Base-by-base conservation (phyloP, 1,140 invertebrate genomes). In the Mercenaria mercenaria region DNA sequence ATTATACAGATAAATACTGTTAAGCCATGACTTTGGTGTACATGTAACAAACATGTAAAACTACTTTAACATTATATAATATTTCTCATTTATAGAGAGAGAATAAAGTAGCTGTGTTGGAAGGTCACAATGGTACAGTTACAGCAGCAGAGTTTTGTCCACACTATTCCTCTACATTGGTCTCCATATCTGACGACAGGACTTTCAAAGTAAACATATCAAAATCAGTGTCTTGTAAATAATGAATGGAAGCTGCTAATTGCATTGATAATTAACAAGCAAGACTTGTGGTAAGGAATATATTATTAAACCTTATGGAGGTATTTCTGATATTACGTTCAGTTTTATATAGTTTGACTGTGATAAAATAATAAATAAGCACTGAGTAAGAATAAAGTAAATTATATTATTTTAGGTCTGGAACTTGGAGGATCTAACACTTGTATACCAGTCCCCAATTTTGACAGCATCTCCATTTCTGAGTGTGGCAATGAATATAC, bases 61-160 rank as follows among this genome's bases (percentile, higher is more conserved):
- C n/a, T n/a, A n/a, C n/a, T n/a, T n/a, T n/a, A n/a, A n/a, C n/a
- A n/a, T n/a, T 15, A 47, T 47, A 15, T 47, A 6, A 47, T 47
- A 8, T 47, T 47, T 15, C 15, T 47, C 15, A 47, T 88, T 69
- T 79, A 37, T 43, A 92, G 84, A 88, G 20, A 81, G 88, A 91
- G 47, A 61, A 41, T 32, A 67, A 91, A 23, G 61, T 93, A 23
- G 93, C 94, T 15, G 88, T 89, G 39, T 79, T 96, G 8, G 93
- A 95, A 77, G 94, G 93, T 32, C 95, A 96, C 56, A 91, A 76
- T 29, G 93, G 90, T 43, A 90, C 64, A 37, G 92, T 96, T 0
- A 95, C 93, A 64, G 92, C 84, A 69, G 93, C 94, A 20, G 93
- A 95, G 80, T 96, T 95, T 81, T 95, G 94, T 90, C 95, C 95